A percentile compares a stretch with the other conserved stretches of the same genome.
Conservation (phyloP, 2,888 invertebrate genomes). For the Tridacna gigas region DNA sequence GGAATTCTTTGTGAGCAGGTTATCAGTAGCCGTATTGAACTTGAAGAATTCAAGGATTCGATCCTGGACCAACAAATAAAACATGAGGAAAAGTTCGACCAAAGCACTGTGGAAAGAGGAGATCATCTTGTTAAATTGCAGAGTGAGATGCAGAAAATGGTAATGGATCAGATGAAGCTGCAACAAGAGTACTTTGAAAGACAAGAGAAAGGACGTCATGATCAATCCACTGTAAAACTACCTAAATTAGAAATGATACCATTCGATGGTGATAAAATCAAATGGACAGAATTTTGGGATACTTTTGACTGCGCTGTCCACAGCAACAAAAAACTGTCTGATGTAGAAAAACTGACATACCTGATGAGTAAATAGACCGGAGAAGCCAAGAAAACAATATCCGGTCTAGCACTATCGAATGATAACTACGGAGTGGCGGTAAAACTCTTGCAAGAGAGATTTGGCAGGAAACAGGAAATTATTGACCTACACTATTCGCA, state of each 20-base stretch:
- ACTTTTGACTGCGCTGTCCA: conserved; percentile 35
- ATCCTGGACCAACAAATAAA: not conserved
- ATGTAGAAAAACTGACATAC: conserved; percentile 37
- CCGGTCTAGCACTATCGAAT: conserved; percentile 37
- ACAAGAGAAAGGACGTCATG: not conserved
- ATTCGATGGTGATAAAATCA: conserved; percentile 30
- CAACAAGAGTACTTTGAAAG: conserved; percentile 27
- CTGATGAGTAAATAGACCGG: conserved; percentile 36
- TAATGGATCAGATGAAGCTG: conserved; percentile 24
- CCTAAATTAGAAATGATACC: conserved; percentile 33
- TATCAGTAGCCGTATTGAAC: not conserved
- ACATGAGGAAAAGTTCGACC: not conserved
- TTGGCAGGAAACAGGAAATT: conserved; percentile 40
- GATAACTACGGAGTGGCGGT: conserved; percentile 43
- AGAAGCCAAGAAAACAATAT: conserved; percentile 33
- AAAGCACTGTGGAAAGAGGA: not conserved
- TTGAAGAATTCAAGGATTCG: not conserved
- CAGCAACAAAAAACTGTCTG: conserved; percentile 24
- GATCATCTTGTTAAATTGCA: not conserved
- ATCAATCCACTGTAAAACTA: conserved; percentile 28
- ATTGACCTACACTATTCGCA: conserved; percentile 36
- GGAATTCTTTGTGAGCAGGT: not conserved
- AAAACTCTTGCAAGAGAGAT: conserved; percentile 31
- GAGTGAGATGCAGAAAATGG: not conserved
- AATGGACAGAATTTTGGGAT: conserved; percentile 44